Conservation (phyloP, 2,113 vertebrate genomes). For the Rhabdomys dilectus region DNA sequence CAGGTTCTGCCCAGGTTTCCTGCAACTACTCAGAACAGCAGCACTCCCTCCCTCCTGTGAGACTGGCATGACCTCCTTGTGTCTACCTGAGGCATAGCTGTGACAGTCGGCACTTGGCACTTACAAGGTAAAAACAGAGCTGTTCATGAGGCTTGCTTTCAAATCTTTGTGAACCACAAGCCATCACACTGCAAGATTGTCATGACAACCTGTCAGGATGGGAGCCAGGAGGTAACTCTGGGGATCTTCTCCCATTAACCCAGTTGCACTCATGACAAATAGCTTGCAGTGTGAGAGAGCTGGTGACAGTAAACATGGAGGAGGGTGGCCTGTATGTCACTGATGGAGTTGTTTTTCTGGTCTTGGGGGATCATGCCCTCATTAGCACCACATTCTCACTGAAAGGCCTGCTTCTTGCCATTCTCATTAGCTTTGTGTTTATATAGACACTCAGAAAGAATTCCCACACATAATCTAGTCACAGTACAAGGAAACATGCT, state of each 20-base stretch:
- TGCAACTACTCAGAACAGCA: not conserved
- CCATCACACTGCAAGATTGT: not conserved
- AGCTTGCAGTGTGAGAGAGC: not conserved
- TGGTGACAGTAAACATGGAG: rapidly evolving
- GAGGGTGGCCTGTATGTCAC: not conserved
- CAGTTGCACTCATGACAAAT: not conserved
- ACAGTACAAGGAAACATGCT: constrained; percentile 42
- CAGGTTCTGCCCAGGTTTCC: not conserved
- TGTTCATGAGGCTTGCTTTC: not conserved
- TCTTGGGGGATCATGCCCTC: not conserved
- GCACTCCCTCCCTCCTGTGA: not conserved
- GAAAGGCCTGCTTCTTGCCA: not conserved
- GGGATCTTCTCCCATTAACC: not conserved
- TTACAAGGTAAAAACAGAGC: not conserved
- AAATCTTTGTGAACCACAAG: not conserved
- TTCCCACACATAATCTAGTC: constrained; percentile 38
- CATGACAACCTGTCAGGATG: not conserved
- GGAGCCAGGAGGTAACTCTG: not conserved
- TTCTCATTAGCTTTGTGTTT: constrained; percentile 17
- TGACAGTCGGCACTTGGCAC: not conserved
- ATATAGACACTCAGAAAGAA: constrained; percentile 27
- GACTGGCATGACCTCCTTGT: not conserved
- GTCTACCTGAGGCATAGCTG: not conserved
- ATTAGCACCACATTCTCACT: not conserved
- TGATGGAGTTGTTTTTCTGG: not conserved